Percentiles rank a stretch among this genome's conserved stretches.
Conservation (phyloP, 2,113 vertebrate genomes). For the Oryzias celebensis region DNA sequence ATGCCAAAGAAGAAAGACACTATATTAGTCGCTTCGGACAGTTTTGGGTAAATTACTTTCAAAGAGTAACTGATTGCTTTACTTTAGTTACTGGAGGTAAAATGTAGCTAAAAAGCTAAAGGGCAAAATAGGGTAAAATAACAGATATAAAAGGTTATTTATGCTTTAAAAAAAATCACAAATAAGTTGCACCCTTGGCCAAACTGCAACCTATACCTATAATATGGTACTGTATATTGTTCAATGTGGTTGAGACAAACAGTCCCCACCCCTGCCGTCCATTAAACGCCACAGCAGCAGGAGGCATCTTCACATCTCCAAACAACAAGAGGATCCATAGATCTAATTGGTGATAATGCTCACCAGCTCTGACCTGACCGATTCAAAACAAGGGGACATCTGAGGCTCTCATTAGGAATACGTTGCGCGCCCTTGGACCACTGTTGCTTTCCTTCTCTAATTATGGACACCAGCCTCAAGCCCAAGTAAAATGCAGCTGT, state of each 20-base stretch:
- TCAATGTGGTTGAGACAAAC: conserved; percentile 23
- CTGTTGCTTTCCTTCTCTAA: conserved; percentile 42
- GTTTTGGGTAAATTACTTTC: no score
- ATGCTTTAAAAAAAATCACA: no score
- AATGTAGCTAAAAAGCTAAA: no score
- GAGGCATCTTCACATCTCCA: conserved; percentile 25
- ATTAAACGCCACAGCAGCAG: conserved; percentile 51
- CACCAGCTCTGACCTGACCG: conserved; percentile 14
- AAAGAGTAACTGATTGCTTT: no score
- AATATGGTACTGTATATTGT: background rate
- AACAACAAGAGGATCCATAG: conserved; percentile 33
- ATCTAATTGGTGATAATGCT: conserved; percentile 56
- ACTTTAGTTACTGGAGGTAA: no score
- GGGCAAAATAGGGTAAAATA: no score
- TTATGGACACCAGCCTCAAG: conserved; percentile 34
- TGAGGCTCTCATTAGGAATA: conserved; percentile 44
- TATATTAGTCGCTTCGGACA: no score
- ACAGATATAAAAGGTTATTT: no score
- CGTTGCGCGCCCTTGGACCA: conserved; percentile 38
- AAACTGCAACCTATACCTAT: no score
- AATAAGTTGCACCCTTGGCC: no score
- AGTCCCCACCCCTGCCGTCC: conserved; percentile 13
- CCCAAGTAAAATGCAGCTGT: conserved; percentile 33
- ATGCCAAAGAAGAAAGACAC: no score
- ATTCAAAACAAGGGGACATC: conserved; percentile 19